A percentile compares a stretch with the other conserved stretches of the same genome.
These are phyloP conservation scores for Salticus scenicus DNA, from an alignment of 2,888 invertebrate species.

Conservation along the genomic window DNA sequence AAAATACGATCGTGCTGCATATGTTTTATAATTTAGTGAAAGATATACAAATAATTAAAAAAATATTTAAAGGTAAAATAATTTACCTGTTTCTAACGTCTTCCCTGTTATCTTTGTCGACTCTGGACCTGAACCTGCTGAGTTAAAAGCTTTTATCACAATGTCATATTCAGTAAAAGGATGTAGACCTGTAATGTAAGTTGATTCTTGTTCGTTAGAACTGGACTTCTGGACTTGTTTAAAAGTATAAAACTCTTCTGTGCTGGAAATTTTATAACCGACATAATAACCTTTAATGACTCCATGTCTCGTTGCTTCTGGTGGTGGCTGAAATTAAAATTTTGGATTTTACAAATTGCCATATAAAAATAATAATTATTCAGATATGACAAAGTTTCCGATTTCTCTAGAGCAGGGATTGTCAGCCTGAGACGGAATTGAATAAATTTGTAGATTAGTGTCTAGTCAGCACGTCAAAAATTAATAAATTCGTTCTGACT, in stretches of 20 bases:
- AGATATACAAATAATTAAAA: no score
- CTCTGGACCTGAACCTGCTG: conserved; percentile 93
- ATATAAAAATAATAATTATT: no score
- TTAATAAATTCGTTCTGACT: no score
- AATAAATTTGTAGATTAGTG: no score
- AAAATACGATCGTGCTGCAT: conserved; percentile 59
- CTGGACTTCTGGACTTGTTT: conserved; percentile 84
- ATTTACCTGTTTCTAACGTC: conserved; percentile 88
- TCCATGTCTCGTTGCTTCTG: conserved; percentile 65
- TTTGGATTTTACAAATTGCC: no score
- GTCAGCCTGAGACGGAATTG: no score
- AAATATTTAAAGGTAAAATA: not conserved
- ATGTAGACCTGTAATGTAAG: conserved; percentile 87
- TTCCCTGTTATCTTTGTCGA: conserved; percentile 91
- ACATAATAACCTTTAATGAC: conserved; percentile 70
- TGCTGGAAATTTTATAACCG: conserved; percentile 67
- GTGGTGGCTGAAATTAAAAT: conserved; percentile 59
- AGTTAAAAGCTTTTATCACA: conserved; percentile 95
- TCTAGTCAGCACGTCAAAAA: no score
- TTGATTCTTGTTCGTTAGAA: conserved; percentile 78
- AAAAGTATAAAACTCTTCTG: conserved; percentile 82
- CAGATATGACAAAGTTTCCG: no score
- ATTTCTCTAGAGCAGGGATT: no score
- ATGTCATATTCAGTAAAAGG: conserved; percentile 94
- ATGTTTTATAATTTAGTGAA: not conserved